Conservation (phyloP, 2,888 invertebrate genomes). For the Agriopis leucophaearia region DNA sequence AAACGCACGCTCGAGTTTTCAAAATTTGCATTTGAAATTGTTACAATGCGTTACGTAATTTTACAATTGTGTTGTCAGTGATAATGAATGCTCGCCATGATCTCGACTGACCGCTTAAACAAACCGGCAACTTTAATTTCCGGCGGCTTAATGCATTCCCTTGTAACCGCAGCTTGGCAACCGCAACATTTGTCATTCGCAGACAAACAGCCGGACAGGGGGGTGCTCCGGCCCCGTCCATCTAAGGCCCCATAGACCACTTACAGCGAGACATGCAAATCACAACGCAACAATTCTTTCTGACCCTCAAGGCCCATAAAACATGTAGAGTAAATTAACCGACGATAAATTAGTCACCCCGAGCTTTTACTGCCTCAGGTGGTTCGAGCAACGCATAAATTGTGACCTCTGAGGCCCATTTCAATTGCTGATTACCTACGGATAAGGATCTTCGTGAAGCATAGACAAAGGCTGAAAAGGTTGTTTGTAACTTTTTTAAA, state of each 20-base stretch:
- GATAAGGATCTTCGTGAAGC: conserved; percentile 29
- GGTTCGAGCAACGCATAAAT: conserved; percentile 65
- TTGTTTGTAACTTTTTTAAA: conserved; percentile 12
- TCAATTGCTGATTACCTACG: conserved; percentile 56
- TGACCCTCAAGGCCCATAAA: conserved; percentile 62
- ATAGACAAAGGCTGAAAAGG: conserved; percentile 24
- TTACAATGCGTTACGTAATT: background rate
- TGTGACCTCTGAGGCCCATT: conserved; percentile 62
- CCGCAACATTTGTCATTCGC: conserved; percentile 38
- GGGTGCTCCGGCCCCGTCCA: conserved; percentile 37
- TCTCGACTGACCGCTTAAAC: conserved; percentile 17
- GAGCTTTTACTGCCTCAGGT: conserved; percentile 63
- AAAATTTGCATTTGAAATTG: conserved; percentile 7
- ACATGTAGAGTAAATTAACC: conserved; percentile 71
- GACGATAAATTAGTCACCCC: conserved; percentile 72
- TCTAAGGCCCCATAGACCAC: conserved; percentile 57
- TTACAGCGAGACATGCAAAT: conserved; percentile 77
- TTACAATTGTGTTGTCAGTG: background rate
- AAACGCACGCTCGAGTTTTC: background rate
- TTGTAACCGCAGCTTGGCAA: conserved; percentile 30
- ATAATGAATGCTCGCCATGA: conserved; percentile 7
- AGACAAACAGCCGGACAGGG: conserved; percentile 33
- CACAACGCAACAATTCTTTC: conserved; percentile 75
- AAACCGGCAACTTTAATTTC: conserved; percentile 34
- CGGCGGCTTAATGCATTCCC: conserved; percentile 37